phyloP scores from a whole-genome alignment of 2,113 vertebrate genomes.

The Struthio camelus region DNA sequence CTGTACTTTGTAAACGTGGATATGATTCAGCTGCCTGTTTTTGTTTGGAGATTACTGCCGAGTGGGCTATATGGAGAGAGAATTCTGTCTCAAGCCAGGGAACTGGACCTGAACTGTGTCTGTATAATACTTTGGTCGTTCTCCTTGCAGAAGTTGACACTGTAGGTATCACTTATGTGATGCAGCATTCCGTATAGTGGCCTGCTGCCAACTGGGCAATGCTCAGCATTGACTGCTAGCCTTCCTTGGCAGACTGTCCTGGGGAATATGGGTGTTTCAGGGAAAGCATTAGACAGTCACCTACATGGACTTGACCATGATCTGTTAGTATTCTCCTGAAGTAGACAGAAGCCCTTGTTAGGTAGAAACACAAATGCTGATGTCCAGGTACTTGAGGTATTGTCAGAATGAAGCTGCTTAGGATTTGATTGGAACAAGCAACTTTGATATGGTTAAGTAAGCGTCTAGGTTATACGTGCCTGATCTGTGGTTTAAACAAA shows the following conservation, averaged over 20 bases:
- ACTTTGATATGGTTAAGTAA: neutral
- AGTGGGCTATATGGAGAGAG: neutral
- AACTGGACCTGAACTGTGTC: neutral
- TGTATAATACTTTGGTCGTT: neutral
- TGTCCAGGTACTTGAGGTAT: neutral
- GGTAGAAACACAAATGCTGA: neutral
- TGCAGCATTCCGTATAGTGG: neutral
- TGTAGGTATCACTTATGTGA: neutral
- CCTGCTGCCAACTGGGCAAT: slow-evolving; percentile 29
- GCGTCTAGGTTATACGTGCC: neutral
- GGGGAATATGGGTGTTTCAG: neutral
- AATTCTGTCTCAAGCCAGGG: neutral
- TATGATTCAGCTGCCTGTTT: neutral
- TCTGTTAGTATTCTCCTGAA: neutral
- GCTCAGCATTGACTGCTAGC: neutral
- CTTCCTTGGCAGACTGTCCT: slow-evolving; percentile 7
- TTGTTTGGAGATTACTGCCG: neutral
- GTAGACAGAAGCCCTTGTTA: neutral
- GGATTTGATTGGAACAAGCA: neutral
- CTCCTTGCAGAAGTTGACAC: neutral
- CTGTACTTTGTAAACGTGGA: neutral
- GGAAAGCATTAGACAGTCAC: neutral
- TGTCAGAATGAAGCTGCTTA: neutral
- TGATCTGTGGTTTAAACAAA: neutral
- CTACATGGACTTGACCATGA: neutral